Base-by-base conservation (phyloP, 2,888 invertebrate species). In the Drosophila phalerata region DNA sequence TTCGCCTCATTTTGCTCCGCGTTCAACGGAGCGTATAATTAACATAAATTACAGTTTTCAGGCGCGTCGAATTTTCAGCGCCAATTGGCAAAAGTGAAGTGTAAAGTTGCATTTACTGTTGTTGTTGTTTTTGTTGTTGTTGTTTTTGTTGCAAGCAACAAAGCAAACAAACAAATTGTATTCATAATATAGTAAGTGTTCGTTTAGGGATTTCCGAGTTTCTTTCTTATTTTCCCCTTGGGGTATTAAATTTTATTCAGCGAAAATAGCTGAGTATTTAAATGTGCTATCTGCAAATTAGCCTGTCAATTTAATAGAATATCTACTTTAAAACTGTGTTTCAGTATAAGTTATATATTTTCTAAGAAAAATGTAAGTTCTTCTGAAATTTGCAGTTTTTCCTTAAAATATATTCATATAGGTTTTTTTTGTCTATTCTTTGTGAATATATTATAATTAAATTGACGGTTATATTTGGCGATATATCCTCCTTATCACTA, bases 1-100 rank as follows among this genome's bases (percentile, higher is more conserved):
- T 56, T 45, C 37, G 61, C 49, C 28, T 37, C 32, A 38, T 60
- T 65, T 37, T 52, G 45, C 51, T 63, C 42, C 47, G 62, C 68
- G 77, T 65, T 80, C 85, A 85, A 48, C 83, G 78, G 85, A 82
- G 83, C 82, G 69, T 78, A 78, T 82, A 82, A 82, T 82, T 82
- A 80, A 73, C 70, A 65, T 58, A 72, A 85, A 73, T 82, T 69
- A 69, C 72, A 69, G 38, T 69, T 57, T 43, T 34, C 60, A 38
- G 71, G 63, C 72, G 64, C 67, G 52, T 63, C 70, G 34, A 69
- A 56, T 69, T 68, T 73, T 61, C 48, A 53, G 60, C 57, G 19
- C 32, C 53, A 61, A 51, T 58, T 51, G 58, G 47, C 66, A 32
- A 64, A 52, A 37, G 15, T 49, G 13, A 69, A 42, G 52, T 56